These are phyloP conservation scores for Pandemis heparana DNA, from an alignment of 2,888 invertebrate genomes.

Conservation along the genomic window DNA sequence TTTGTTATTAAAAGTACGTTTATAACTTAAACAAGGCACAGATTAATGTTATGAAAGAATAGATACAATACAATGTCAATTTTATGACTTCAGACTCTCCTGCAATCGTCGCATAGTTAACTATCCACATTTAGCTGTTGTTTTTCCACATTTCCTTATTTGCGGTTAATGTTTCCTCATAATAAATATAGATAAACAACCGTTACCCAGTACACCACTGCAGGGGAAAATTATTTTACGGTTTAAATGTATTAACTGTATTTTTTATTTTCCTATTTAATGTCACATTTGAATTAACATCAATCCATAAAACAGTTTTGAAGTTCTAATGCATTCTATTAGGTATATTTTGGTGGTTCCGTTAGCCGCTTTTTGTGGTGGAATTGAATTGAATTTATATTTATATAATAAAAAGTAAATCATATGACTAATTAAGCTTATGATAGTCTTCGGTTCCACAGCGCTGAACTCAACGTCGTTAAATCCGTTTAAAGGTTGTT, in stretches of 20 bases:
- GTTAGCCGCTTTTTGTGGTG: too few species aligned
- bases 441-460: slow-evolving; percentile 4
- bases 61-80: neutral
- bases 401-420: neutral
- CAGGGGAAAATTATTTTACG: neutral
- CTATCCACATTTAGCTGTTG: neutral
- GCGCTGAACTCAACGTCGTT: slow-evolving; percentile 13
- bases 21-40: neutral
- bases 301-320: too few species aligned
- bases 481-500: slow-evolving; percentile 12
- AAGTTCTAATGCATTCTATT: too few species aligned
- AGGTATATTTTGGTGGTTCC: too few species aligned
- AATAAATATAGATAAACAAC: neutral
- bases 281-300: too few species aligned
- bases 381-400: neutral
- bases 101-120: neutral
- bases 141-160: neutral
- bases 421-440: slow-evolving; percentile 1
- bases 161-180: neutral
- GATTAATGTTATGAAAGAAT: neutral
- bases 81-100: slow-evolving; percentile 3
- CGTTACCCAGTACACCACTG: neutral
- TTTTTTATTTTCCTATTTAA: too few species aligned
- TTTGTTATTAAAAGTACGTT: neutral
- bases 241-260: neutral